These are phyloP conservation scores for Ailuropoda melanoleuca DNA, from an alignment of 2,113 vertebrate genomes.

Conservation along the genomic window DNA sequence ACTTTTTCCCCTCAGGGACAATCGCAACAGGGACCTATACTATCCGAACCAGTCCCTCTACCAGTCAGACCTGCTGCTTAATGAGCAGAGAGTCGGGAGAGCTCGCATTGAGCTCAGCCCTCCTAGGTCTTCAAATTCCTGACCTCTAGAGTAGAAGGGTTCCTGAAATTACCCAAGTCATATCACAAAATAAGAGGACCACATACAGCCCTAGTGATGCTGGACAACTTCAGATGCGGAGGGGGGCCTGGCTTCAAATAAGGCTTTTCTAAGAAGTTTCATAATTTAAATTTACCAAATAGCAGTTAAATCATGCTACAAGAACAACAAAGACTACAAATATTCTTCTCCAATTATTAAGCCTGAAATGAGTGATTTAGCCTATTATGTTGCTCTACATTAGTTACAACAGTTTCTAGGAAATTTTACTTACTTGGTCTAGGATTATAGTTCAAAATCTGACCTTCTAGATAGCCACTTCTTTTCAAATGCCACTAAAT, in stretches of 20 bases:
- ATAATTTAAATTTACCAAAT: not conserved
- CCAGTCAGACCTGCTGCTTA: not conserved
- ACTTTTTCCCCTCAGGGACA: not conserved
- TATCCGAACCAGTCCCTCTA: not conserved
- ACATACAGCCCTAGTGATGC: not conserved
- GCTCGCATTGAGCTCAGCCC: not conserved
- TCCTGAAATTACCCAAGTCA: not conserved
- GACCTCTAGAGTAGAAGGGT: not conserved
- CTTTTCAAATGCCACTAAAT: conserved; percentile 31
- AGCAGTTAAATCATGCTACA: not conserved
- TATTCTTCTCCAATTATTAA: not conserved
- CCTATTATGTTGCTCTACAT: not conserved
- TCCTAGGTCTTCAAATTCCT: not conserved
- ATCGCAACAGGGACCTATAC: not conserved
- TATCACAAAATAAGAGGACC: not conserved
- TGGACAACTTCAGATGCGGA: not conserved
- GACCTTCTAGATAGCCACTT: not conserved
- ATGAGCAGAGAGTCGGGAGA: not conserved
- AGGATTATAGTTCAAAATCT: not conserved
- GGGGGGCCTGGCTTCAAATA: not conserved
- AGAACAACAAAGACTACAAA: not conserved
- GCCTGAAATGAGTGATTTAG: not conserved
- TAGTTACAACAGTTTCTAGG: not conserved
- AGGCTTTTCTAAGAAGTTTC: not conserved
- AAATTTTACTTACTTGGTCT: not conserved